Conservation (phyloP, 2,888 invertebrate genomes). For the Oligia fasciuncula region DNA sequence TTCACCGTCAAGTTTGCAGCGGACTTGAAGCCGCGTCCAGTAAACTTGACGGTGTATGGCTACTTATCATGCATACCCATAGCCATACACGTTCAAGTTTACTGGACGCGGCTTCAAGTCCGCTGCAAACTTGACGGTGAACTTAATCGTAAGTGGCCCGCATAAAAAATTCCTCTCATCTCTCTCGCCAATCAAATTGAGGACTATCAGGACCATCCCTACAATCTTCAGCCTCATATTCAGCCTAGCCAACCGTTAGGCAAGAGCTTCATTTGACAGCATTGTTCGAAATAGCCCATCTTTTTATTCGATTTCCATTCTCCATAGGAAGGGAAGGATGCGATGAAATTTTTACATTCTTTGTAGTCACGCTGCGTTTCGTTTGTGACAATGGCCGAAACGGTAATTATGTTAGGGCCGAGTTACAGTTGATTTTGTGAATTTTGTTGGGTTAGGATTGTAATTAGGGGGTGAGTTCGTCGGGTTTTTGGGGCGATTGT, state of each 20-base stretch:
- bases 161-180: too few species aligned
- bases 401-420: constrained; percentile 17
- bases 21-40: too few species aligned
- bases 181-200: background rate
- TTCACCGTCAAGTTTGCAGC: too few species aligned
- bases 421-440: background rate
- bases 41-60: too few species aligned
- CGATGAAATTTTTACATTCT: constrained; percentile 43
- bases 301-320: constrained; percentile 66
- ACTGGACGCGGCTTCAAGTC: too few species aligned
- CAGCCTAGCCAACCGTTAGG: constrained; percentile 36
- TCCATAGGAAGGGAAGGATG: constrained; percentile 6
- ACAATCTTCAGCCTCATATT: background rate
- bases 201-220: background rate
- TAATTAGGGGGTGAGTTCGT: constrained; percentile 2
- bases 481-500: background rate
- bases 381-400: constrained; percentile 23
- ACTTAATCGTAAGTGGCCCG: too few species aligned
- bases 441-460: constrained; percentile 1
- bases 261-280: constrained; percentile 67
- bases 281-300: constrained; percentile 66
- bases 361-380: constrained; percentile 38
- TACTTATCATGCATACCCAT: too few species aligned
- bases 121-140: too few species aligned
- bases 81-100: too few species aligned